Evolutionary conservation across 1,140 invertebrate genomes (phyloP).

Genomic region (Elymnias hypermnestra): DNA sequence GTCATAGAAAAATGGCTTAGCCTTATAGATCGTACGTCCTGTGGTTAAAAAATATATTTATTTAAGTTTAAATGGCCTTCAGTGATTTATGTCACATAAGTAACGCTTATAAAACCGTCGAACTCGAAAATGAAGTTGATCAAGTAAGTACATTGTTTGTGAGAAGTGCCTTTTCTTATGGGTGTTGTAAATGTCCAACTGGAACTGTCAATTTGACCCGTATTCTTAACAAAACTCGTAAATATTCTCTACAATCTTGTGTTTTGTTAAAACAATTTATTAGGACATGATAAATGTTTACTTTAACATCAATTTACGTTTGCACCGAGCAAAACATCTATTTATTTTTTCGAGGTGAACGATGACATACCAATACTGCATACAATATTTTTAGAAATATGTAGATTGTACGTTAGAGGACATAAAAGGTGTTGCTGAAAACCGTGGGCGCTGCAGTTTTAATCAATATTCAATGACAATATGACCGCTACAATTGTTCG

Average conservation of each 20-base stretch:
- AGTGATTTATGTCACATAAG: constrained; percentile 75
- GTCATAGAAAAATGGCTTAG: constrained; percentile 76
- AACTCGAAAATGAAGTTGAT: constrained; percentile 73
- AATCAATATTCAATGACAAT: constrained; percentile 4
- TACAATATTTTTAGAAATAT: constrained; percentile 73
- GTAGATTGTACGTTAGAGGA: constrained; percentile 62
- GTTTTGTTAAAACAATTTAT: constrained; percentile 13
- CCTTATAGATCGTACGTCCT: constrained; percentile 66
- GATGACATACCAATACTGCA: constrained; percentile 61
- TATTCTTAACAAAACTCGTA: constrained; percentile 59
- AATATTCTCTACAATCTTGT: constrained; percentile 40
- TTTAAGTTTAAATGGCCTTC: constrained; percentile 76
- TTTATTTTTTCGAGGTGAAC: constrained; percentile 36
- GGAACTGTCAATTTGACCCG: constrained; percentile 75
- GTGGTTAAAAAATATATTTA: constrained; percentile 68
- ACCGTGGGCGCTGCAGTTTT: constrained; percentile 12
- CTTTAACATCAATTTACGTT: neutral
- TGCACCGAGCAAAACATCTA: constrained; percentile 10
- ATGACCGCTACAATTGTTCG: neutral
- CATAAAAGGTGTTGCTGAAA: constrained; percentile 41
- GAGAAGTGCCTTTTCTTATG: constrained; percentile 59
- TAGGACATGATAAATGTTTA: neutral
- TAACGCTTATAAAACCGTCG: constrained; percentile 69
- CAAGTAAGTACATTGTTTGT: constrained; percentile 62
- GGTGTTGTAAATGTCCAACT: constrained; percentile 64